Evolutionary conservation across 2,797 vertebrate genomes (phyloP).

Genomic region (Sphenopsis melanotis): DNA sequence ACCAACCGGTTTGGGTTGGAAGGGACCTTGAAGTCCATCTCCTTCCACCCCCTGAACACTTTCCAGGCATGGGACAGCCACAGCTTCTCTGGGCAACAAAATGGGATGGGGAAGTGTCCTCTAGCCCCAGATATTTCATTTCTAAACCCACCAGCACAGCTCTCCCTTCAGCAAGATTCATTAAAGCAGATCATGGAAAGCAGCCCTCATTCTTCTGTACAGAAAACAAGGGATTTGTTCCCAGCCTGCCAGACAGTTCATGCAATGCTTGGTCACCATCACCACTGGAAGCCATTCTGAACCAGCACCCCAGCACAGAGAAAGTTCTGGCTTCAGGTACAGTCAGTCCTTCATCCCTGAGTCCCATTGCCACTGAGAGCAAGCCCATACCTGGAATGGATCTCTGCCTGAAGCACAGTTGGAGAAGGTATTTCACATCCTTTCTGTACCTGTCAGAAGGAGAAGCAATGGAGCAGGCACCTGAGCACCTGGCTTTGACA

Average conservation of each 20-base stretch:
- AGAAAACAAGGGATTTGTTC: not conserved
- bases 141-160: not conserved
- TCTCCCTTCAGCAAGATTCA: not conserved
- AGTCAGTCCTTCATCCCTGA: not conserved
- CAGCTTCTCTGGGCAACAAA: not conserved
- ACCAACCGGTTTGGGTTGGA: not conserved
- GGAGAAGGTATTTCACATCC: slow-evolving; percentile 33
- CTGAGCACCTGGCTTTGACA: not conserved
- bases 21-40: not conserved
- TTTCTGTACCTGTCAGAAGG: slow-evolving; percentile 30
- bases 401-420: not conserved
- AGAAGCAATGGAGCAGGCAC: not conserved
- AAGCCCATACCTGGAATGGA: slow-evolving; percentile 41
- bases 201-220: not conserved
- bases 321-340: not conserved
- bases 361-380: not conserved
- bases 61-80: not conserved
- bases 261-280: not conserved
- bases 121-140: not conserved
- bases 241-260: not conserved
- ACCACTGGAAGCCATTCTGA: not conserved
- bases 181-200: not conserved
- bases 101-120: not conserved
- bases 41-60: not conserved
- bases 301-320: not conserved